Evolutionary conservation across 1,140 invertebrate species (phyloP), one percentile per base, ranked within the genome.

Genomic region (Arctopsyche grandis): DNA sequence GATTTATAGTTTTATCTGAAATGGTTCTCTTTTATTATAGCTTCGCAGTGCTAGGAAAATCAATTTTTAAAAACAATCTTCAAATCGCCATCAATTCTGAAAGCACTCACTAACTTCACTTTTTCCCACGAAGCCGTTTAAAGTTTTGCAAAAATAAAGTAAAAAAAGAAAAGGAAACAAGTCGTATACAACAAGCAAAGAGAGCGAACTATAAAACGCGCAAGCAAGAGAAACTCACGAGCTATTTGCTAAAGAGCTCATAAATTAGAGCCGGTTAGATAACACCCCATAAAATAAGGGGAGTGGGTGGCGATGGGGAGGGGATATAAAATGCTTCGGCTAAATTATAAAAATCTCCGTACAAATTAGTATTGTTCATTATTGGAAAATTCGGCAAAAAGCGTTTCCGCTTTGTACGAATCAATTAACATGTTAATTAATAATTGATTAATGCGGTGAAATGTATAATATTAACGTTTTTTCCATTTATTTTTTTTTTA

Each of bases 161-260:
- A 22, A 24, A 24, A n/a, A 29, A 29, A 66, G 63, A 66, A 12
- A 26, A 66, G 24, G 24, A 66, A 66, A 66, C 63, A 66, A 66
- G 22, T 66, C 63, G 63, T 66, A 66, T 29, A 66, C 63, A 66
- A 26, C 63, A 24, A 66, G 21, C 63, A 22, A 52, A 52, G 48
- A 52, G 16, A 52, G 44, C 21, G 63, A 66, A 66, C 63, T 66
- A 29, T 22, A 66, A 66, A 66, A 66, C 63, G 24, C 21, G 63
- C 56, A 52, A 60, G 58, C 58, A 66, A 66, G 22, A 60, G 63
- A 66, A 66, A 66, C 63, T 66, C 63, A 66, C 63, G 63, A 66
- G 63, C 63, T 66, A 66, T 66, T 66, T 66, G 63, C 63, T 66
- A 66, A 66, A 66, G 63, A 66, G 22, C 63, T 66, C 63, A 66